Evolutionary conservation across 53 echinoderm and acorn worm species (phyloP).

Genomic region (Pentamera pediparva): DNA sequence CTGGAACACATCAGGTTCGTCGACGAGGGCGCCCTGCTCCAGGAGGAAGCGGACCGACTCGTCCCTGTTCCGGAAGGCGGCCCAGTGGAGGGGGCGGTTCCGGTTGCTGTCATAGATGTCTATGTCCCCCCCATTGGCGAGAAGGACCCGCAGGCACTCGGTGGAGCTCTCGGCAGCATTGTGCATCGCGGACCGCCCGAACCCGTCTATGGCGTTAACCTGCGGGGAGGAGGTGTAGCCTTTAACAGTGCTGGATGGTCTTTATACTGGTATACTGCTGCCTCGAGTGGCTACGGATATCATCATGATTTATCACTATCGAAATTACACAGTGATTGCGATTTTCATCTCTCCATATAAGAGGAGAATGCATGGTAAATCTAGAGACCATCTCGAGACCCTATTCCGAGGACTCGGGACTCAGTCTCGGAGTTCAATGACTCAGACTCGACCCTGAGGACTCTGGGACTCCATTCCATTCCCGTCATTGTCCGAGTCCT

Average conservation of each 20-base stretch:
- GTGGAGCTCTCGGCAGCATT: slow-evolving; percentile 79
- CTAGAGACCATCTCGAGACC: no score
- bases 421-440: no score
- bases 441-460: no score
- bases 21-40: slow-evolving; percentile 53
- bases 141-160: slow-evolving; percentile 52
- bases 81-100: slow-evolving; percentile 90
- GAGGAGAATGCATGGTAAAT: neutral
- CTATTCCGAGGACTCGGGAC: no score
- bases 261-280: no score
- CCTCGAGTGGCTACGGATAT: no score
- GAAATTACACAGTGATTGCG: no score
- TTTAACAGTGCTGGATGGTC: no score
- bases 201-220: slow-evolving; percentile 90
- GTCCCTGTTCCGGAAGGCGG: slow-evolving; percentile 72
- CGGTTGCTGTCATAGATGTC: slow-evolving; percentile 67
- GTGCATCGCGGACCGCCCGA: slow-evolving; percentile 74
- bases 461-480: no score
- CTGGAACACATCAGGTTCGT: slow-evolving; percentile 67
- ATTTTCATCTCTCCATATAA: no score
- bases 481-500: no score
- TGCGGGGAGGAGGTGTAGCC: slow-evolving; percentile 6
- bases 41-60: slow-evolving; percentile 64
- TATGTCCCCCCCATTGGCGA: slow-evolving; percentile 62
- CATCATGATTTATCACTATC: no score